Base-by-base conservation (phyloP, 23 tunicate genomes). In the Phallusia fumigata region DNA sequence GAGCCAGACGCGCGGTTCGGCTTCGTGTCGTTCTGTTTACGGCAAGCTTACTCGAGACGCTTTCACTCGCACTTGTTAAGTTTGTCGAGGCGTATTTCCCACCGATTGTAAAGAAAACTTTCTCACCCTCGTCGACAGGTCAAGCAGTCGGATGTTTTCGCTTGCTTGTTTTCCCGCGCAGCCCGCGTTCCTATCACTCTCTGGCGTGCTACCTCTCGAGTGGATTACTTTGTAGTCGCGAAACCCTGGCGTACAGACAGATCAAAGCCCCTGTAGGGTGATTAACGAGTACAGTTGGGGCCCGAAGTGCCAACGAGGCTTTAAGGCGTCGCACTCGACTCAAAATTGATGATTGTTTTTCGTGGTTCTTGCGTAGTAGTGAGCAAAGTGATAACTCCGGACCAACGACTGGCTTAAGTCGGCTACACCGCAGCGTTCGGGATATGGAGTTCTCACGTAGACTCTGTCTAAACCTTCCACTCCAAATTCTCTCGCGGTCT, bases 231-330 rank as follows among this genome's bases (percentile, higher is more conserved):
- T 40, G 47, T 40, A 40, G 47, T 40, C 47, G 47, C 47, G 47
- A 40, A 40, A 10, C 10, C 47, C 47, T 40, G 47, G 10, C 47
- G 8, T 40, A 40, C 47, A 40, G 47, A 40, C 26, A 58, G 28
- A 58, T 58, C 69, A 58, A 58, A 58, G 69, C 69, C 69, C 69
- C 69, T 58, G 3, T 40, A 24, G 69, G 28, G 69, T 58, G 69
- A 58, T 58, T 58, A 58, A 58, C 69, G 69, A 24, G 15, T 21
- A 5, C 28, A 22, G 69, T 58, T 24, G 69, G 13, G 69, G 2
- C 69, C 28, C 69, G 69, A 58, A 16, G 69, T 58, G 69, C 3
- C 69, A 58, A 58, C 26, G 28, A 24, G 26, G 69, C 69, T 58
- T 58, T 58, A 1, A 24, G 28, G 69, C 28, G 69, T 58, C 28